Percentiles rank a stretch among this genome's conserved stretches.
Conservation (phyloP, 64 coral and sea anemone species). For the Platygyra sinensis region DNA sequence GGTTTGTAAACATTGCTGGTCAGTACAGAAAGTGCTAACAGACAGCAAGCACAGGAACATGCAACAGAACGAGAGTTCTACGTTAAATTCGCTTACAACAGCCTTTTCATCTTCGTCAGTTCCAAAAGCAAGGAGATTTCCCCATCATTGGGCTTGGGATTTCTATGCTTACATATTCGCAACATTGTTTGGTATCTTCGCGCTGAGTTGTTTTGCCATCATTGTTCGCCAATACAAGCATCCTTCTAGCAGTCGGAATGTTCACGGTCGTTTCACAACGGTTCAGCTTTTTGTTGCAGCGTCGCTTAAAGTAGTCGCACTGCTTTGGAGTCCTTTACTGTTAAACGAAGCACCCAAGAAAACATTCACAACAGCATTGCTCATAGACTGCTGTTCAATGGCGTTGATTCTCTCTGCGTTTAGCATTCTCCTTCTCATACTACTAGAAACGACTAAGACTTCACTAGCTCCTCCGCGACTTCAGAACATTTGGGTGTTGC, state of each 20-base stretch:
- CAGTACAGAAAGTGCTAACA: background rate
- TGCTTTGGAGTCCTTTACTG: slow-evolving; percentile 1
- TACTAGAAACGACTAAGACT: slow-evolving; percentile 34
- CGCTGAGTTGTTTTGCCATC: background rate
- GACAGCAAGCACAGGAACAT: background rate
- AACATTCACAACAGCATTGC: background rate
- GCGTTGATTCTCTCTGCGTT: slow-evolving; percentile 30
- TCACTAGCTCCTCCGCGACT: slow-evolving; percentile 4
- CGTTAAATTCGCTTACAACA: background rate
- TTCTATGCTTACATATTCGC: background rate
- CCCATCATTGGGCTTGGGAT: slow-evolving; percentile 15
- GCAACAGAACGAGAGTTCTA: background rate
- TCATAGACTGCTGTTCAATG: background rate
- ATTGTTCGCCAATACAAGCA: slow-evolving; percentile 2
- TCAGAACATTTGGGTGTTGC: slow-evolving; percentile 13
- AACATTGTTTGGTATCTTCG: slow-evolving; percentile 10
- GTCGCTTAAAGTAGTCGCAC: background rate
- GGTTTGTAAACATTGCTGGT: background rate
- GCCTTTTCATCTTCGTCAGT: background rate
- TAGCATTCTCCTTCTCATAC: slow-evolving; percentile 35
- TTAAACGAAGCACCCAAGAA: background rate
- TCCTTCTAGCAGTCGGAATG: background rate
- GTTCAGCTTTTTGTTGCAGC: slow-evolving; percentile 20
- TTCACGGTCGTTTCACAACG: slow-evolving; percentile 4
- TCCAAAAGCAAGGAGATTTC: background rate